phyloP scores from a whole-genome alignment of 2,113 vertebrate species.

The Alectura lathami region DNA sequence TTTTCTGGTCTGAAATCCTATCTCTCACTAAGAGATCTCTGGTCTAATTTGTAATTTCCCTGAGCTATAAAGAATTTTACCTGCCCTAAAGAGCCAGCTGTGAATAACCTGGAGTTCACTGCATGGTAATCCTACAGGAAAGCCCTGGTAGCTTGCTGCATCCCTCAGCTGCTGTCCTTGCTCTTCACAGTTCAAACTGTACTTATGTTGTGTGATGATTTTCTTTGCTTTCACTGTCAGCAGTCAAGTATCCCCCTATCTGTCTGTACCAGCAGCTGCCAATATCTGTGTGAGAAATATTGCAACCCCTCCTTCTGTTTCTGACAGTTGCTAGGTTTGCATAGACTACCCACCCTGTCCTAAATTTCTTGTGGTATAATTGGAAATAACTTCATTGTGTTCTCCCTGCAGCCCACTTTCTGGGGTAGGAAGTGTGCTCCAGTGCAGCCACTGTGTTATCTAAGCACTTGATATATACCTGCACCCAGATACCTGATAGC shows the following conservation, averaged over 20 bases:
- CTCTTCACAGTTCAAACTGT: neutral
- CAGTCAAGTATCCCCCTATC: neutral
- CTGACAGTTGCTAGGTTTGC: neutral
- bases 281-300: neutral
- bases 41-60: neutral
- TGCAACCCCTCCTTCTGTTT: neutral
- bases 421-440: neutral
- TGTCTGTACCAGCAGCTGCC: neutral
- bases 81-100: neutral
- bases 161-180: rapidly evolving
- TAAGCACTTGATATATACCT: neutral
- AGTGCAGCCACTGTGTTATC: neutral
- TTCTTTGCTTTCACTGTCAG: neutral
- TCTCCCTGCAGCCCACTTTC: neutral
- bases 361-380: neutral
- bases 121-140: neutral
- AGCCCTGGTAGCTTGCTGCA: neutral
- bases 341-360: neutral
- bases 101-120: neutral
- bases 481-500: neutral
- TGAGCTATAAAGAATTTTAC: neutral
- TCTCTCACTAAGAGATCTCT: neutral
- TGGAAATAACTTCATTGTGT: neutral
- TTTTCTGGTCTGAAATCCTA: neutral
- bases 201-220: neutral